Conservation (phyloP, 1,140 invertebrate species). For the Drosophila takahashii region DNA sequence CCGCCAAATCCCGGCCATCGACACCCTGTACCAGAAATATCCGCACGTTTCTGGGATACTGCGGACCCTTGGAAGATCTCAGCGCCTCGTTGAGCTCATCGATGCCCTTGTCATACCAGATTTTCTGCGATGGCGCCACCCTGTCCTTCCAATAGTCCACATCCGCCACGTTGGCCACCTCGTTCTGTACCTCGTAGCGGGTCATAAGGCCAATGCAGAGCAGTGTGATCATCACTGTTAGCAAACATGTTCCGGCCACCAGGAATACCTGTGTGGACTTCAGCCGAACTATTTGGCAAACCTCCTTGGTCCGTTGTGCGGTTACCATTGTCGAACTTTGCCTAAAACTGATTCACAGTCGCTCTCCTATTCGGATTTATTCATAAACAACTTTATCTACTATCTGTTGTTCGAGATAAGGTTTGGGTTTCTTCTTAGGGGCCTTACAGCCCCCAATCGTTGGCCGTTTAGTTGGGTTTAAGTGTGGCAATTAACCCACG, state of each 20-base stretch:
- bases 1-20: constrained; percentile 38
- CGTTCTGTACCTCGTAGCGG: constrained; percentile 71
- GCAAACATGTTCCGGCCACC: constrained; percentile 58
- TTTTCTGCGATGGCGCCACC: constrained; percentile 50
- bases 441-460: constrained; percentile 27
- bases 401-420: constrained; percentile 19
- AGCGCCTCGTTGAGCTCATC: constrained; percentile 58
- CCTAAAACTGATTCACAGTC: constrained; percentile 20
- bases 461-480: constrained; percentile 23
- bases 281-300: constrained; percentile 40
- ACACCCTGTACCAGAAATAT: constrained; percentile 61
- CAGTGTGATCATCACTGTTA: constrained; percentile 57
- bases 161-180: constrained; percentile 64
- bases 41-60: constrained; percentile 26
- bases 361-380: background rate
- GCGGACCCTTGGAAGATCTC: background rate
- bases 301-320: constrained; percentile 22
- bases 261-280: constrained; percentile 70
- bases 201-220: constrained; percentile 70
- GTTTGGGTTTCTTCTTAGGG: constrained; percentile 10
- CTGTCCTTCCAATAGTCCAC: constrained; percentile 72
- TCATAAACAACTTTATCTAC: constrained; percentile 34
- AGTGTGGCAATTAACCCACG: constrained; percentile 60
- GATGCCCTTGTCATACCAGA: constrained; percentile 71
- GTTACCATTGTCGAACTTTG: constrained; percentile 20